phyloP scores from a whole-genome alignment of 1,140 invertebrate species.

The Caenorhabditis tropicalis region DNA sequence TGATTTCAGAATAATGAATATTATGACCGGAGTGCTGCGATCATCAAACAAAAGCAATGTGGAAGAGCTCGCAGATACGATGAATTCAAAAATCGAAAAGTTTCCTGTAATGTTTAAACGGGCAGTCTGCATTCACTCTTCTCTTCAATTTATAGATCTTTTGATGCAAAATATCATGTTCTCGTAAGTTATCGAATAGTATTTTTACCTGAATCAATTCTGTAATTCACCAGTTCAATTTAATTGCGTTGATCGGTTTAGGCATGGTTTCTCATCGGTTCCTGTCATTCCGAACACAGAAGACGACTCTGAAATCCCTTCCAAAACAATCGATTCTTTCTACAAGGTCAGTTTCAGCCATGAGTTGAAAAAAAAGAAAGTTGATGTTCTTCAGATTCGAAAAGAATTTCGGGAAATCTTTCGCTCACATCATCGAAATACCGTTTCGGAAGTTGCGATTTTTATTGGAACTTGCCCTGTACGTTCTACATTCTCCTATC shows the following conservation, averaged over 20 bases:
- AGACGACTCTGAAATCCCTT: not conserved
- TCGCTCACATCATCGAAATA: not conserved
- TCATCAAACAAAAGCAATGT: not conserved
- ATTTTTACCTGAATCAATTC: not conserved
- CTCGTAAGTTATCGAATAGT: not conserved
- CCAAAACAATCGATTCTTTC: not conserved
- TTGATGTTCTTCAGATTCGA: not conserved
- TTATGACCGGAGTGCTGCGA: not conserved
- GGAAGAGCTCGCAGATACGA: not conserved
- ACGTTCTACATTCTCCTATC: not conserved
- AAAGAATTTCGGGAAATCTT: conserved; percentile 23
- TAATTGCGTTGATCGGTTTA: not conserved
- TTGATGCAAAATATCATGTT: conserved; percentile 20
- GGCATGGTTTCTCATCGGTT: not conserved
- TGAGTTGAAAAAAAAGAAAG: not conserved
- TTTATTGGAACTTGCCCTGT: conserved; percentile 1
- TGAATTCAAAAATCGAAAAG: not conserved
- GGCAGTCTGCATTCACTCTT: conserved; percentile 1
- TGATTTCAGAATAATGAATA: not conserved
- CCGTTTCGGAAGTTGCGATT: not conserved
- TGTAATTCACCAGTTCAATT: too few relatives aligned
- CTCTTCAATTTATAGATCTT: conserved; percentile 2
- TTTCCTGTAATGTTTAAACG: not conserved
- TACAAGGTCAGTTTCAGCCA: not conserved
- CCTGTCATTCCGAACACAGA: not conserved